phyloP scores from a whole-genome alignment of 1,140 invertebrate species.

The Drosophila paulistorum region DNA sequence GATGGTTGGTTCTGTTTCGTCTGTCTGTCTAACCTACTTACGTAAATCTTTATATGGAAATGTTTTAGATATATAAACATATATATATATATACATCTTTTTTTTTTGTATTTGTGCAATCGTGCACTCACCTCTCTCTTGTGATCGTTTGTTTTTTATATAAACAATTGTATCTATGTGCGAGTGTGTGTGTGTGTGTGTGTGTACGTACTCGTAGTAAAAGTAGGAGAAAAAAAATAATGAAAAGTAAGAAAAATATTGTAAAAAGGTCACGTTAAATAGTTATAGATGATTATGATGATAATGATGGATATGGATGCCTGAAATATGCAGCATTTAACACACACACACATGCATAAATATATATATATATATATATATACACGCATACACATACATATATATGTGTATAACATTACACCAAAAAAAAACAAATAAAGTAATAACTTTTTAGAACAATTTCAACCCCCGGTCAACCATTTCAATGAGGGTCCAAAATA shows the following conservation, averaged over 20 bases:
- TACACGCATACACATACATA: slow-evolving; percentile 1
- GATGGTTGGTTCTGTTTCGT: slow-evolving; percentile 4
- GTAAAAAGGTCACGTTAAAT: slow-evolving; percentile 70
- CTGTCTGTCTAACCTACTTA: slow-evolving; percentile 9
- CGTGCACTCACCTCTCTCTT: slow-evolving; percentile 59
- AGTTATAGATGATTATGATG: slow-evolving; percentile 52
- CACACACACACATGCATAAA: slow-evolving; percentile 49
- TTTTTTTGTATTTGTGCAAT: slow-evolving; percentile 55
- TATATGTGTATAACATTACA: too few relatives aligned
- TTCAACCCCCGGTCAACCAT: not conserved
- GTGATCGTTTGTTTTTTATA: slow-evolving; percentile 76
- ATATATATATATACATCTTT: slow-evolving; percentile 31
- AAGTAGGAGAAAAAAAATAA: slow-evolving; percentile 58
- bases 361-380: too few relatives aligned
- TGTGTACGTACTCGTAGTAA: slow-evolving; percentile 43
- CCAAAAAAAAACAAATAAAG: not conserved
- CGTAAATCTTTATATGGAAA: slow-evolving; percentile 43
- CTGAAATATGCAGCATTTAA: slow-evolving; percentile 73
- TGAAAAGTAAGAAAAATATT: slow-evolving; percentile 20
- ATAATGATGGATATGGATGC: slow-evolving; percentile 47
- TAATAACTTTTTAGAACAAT: slow-evolving; percentile 10
- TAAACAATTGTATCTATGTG: slow-evolving; percentile 51
- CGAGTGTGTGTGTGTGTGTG: slow-evolving; percentile 32
- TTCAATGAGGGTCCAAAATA: not conserved
- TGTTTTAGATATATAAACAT: slow-evolving; percentile 51